Evolutionary conservation across 2,888 invertebrate genomes (phyloP).

Genomic region (Muschampia plurimacula): DNA sequence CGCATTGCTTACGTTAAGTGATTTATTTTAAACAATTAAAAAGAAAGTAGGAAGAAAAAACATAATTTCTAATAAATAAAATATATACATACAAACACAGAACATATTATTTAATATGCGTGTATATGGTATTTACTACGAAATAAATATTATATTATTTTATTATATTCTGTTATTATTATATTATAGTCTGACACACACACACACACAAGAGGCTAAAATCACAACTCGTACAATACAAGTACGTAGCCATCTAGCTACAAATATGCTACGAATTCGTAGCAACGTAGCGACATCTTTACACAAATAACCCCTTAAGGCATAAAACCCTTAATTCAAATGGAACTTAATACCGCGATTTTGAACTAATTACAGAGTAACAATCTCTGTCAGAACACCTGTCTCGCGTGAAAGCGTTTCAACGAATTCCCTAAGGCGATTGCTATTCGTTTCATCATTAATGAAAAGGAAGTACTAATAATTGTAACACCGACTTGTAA

Average conservation of each 20-base stretch:
- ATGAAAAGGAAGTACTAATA: slow-evolving; percentile 10
- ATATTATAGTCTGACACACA: no score
- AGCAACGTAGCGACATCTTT: neutral
- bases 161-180: no score
- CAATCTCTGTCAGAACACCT: slow-evolving; percentile 29
- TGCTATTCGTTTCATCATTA: slow-evolving; percentile 21
- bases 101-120: no score
- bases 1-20: neutral
- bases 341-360: slow-evolving; percentile 25
- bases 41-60: no score
- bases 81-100: no score
- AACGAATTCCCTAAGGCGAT: slow-evolving; percentile 15
- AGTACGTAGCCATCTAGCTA: neutral
- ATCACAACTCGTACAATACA: no score
- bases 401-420: slow-evolving; percentile 12
- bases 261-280: neutral
- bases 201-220: neutral
- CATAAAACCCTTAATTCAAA: slow-evolving; percentile 15
- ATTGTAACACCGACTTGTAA: slow-evolving; percentile 12
- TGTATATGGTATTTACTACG: no score
- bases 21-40: neutral
- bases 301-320: slow-evolving; percentile 1
- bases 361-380: slow-evolving; percentile 22
- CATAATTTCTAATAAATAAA: no score
- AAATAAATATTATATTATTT: no score